Conservation (phyloP, 2,888 invertebrate genomes). For the Cosmopolites sordidus region DNA sequence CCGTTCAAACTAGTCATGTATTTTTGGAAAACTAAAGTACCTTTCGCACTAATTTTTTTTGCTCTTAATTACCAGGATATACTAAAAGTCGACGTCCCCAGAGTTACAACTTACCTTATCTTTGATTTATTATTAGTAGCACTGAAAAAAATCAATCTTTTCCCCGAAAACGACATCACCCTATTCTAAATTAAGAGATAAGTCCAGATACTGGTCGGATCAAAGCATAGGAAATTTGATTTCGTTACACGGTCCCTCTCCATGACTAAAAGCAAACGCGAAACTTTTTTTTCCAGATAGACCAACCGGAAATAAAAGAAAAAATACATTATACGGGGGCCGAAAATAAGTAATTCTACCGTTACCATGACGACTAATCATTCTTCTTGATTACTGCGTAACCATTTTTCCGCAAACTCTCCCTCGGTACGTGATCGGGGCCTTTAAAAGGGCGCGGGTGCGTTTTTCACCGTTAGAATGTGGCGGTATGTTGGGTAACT, state of each 20-base stretch:
- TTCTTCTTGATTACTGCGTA: conserved; percentile 40
- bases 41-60: no score
- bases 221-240: not conserved
- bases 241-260: not conserved
- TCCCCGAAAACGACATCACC: no score
- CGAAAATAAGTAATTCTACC: conserved; percentile 32
- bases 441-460: conserved; percentile 25
- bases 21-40: no score
- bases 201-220: no score
- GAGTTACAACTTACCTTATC: no score
- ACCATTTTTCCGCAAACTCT: conserved; percentile 37
- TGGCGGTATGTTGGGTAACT: not conserved
- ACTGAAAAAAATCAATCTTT: no score
- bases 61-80: no score
- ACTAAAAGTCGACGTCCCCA: no score
- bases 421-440: conserved; percentile 39
- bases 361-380: conserved; percentile 44
- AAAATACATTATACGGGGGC: conserved; percentile 15
- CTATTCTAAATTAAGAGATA: no score
- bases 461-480: conserved; percentile 19
- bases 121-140: no score
- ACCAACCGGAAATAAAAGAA: conserved; percentile 22
- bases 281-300: conserved; percentile 13
- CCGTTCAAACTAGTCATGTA: no score
- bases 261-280: not conserved